Percentiles rank a stretch among this genome's conserved stretches.
Conservation (phyloP, 2,888 invertebrate species). For the Standfussiana lucernea region DNA sequence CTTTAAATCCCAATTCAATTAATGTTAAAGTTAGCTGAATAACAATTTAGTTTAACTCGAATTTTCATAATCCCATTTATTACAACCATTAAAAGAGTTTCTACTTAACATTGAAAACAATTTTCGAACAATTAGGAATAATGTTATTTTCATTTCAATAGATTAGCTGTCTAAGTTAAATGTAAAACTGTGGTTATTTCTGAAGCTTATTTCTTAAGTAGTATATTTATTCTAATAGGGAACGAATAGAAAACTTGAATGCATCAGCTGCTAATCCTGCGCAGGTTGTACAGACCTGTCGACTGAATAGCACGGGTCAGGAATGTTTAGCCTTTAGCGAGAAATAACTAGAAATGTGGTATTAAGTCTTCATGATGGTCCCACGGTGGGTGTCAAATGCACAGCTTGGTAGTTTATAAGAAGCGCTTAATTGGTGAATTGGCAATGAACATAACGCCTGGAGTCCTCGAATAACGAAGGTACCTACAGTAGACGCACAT, state of each 20-base stretch:
- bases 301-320: slow-evolving; percentile 4
- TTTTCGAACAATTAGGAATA: slow-evolving; percentile 8
- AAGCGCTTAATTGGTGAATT: background rate
- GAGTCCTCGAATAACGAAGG: background rate
- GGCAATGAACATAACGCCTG: background rate
- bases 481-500: background rate
- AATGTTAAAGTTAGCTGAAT: slow-evolving; percentile 8
- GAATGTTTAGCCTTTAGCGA: slow-evolving; percentile 20
- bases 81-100: slow-evolving; percentile 13
- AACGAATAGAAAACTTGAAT: slow-evolving; percentile 37
- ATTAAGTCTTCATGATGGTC: slow-evolving; percentile 7
- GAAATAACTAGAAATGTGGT: slow-evolving; percentile 10
- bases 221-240: slow-evolving; percentile 23
- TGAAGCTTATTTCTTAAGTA: slow-evolving; percentile 12
- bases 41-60: slow-evolving; percentile 14
- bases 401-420: background rate
- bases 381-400: slow-evolving; percentile 13
- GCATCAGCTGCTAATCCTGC: slow-evolving; percentile 46
- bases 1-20: background rate
- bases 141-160: background rate
- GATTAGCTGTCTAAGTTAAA: background rate
- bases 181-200: slow-evolving; percentile 26
- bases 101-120: slow-evolving; percentile 12
- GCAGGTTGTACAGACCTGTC: slow-evolving; percentile 43
- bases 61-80: slow-evolving; percentile 29